Evolutionary conservation across 2,113 vertebrate species (phyloP).

Genomic region (Colossoma macropomum): DNA sequence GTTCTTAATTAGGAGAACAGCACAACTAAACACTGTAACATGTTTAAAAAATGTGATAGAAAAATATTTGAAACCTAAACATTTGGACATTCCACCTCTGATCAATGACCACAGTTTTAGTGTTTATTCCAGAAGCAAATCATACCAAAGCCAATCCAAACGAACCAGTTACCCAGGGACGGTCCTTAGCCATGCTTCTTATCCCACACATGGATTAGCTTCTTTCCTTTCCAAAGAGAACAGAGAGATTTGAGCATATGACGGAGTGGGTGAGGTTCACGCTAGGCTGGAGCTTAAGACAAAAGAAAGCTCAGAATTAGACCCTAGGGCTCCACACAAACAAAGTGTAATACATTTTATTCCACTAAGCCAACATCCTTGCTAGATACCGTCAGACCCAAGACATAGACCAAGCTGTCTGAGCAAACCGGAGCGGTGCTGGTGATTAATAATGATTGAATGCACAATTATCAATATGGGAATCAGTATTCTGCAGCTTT

Average conservation of each 20-base stretch:
- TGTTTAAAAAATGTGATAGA: no score
- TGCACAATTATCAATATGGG: slow-evolving; percentile 16
- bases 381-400: slow-evolving; percentile 55
- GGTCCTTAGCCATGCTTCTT: neutral
- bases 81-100: neutral
- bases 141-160: slow-evolving; percentile 17
- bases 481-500: neutral
- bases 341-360: slow-evolving; percentile 70
- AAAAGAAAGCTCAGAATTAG: slow-evolving; percentile 67
- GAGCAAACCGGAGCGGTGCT: slow-evolving; percentile 60
- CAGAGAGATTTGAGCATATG: slow-evolving; percentile 60
- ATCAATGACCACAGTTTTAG: neutral
- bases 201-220: slow-evolving; percentile 2
- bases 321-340: slow-evolving; percentile 61
- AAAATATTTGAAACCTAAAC: no score
- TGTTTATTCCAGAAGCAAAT: slow-evolving; percentile 11
- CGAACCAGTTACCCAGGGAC: slow-evolving; percentile 16
- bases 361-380: slow-evolving; percentile 65
- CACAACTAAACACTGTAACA: no score
- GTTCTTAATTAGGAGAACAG: no score
- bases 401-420: slow-evolving; percentile 39
- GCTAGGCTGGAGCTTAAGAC: slow-evolving; percentile 68
- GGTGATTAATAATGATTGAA: slow-evolving; percentile 68
- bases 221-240: slow-evolving; percentile 41
- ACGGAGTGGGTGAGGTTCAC: slow-evolving; percentile 59